A percentile compares a stretch with the other conserved stretches of the same genome.
Evolutionary conservation across 2,113 vertebrate genomes (phyloP).

Genomic region (Ardeotis arabs): DNA sequence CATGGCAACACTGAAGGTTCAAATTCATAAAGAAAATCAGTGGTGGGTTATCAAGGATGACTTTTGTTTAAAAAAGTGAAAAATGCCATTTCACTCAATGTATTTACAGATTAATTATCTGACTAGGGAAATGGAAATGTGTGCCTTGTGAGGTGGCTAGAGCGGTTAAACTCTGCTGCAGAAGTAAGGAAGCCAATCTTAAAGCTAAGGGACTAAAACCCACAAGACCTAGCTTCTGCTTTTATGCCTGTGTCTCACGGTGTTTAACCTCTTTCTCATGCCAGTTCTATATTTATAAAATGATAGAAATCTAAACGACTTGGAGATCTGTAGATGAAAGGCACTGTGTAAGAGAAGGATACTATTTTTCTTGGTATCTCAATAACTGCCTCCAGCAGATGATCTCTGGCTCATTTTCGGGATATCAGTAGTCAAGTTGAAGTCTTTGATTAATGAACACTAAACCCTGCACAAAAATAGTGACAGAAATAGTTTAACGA

Average conservation of each 20-base stretch:
- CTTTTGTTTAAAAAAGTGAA: neutral
- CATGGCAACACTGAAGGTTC: neutral
- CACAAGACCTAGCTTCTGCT: neutral
- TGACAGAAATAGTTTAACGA: neutral
- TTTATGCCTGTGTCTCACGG: neutral
- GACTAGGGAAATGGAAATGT: neutral
- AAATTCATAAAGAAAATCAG: neutral
- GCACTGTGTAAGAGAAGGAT: neutral
- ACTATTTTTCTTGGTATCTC: neutral
- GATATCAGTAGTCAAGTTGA: neutral
- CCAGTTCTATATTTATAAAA: neutral
- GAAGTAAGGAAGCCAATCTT: neutral
- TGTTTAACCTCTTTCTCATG: neutral
- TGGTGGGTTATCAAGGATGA: neutral
- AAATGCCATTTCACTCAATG: neutral
- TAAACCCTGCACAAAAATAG: neutral
- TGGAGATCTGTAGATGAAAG: neutral
- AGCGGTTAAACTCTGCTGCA: neutral
- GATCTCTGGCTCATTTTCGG: neutral
- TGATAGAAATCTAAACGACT: neutral
- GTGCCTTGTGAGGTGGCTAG: neutral
- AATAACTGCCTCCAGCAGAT: neutral
- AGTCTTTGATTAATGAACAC: neutral
- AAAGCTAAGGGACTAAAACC: neutral
- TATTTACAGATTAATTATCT: neutral